Base-by-base conservation (phyloP, 2,888 invertebrate species). In the Mellilla xanthometata region DNA sequence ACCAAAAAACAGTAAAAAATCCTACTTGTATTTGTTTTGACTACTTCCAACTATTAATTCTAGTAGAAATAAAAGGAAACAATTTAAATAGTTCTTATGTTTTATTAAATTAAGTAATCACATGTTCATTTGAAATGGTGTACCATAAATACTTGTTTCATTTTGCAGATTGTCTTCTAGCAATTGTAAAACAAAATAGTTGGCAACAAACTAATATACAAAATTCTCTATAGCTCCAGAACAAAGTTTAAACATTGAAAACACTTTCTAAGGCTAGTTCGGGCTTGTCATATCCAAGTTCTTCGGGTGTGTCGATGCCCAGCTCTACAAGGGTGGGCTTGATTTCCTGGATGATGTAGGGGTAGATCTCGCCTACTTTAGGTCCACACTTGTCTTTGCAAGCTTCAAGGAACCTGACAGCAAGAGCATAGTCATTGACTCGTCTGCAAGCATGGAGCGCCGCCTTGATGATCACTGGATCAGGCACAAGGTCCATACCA, bases 241-340 rank as follows among this genome's bases (percentile, higher is more conserved):
- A 50, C 49, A 57, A 62, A 58, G 54, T 63, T 83, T 92, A 91
- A 67, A 94, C 91, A 47, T 95, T 93, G 71, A 92, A 94, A 44
- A 95, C 94, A 67, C 91, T 92, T 66, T 93, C 85, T 58, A 97
- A 90, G 51, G 96, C 97, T 79, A 99, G 89, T 88, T 99, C 99
- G 45, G 99, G 99, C 86, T 97, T 95, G 85, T 99, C 98, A 71
- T 97, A 99, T 51, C 99, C 99, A 68, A 99, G 91, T 76, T 99
- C 97, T 80, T 99, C 99, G 0, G 96, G 96, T 19, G 99, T 98
- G 41, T 93, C 94, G 61, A 99, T 94, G 32, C 99, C 99, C 47
- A 99, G 90, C 87, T 99, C 98, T 28, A 93, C 93, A 47, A 99
- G 91, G 2, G 98, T 97, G 22, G 99, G 99, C 68, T 93, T 92